Conservation (phyloP, 2,113 vertebrate species). For the Eretmochelys imbricata region DNA sequence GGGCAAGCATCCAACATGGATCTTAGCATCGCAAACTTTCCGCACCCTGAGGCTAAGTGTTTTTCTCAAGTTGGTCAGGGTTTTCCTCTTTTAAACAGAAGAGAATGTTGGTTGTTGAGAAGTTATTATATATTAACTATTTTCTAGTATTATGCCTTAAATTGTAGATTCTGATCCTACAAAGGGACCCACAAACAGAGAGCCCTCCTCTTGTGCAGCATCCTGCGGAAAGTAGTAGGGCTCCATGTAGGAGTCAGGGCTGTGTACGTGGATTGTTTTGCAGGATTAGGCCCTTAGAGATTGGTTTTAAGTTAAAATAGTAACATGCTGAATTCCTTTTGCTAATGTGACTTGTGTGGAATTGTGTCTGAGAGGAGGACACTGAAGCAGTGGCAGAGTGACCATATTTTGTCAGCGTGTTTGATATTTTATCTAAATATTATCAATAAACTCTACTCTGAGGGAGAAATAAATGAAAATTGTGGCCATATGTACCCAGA, state of each 20-base stretch:
- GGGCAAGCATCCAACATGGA: not conserved
- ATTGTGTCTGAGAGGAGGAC: constrained; percentile 43
- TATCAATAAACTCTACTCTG: not conserved
- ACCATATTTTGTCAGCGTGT: constrained; percentile 15
- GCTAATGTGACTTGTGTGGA: constrained; percentile 50
- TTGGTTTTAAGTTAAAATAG: constrained; percentile 69
- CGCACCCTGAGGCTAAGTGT: not conserved
- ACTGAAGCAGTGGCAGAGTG: not conserved
- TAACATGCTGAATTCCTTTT: constrained; percentile 61
- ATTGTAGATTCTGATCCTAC: not conserved
- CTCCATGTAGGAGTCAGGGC: not conserved
- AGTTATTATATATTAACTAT: not conserved
- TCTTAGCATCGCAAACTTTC: not conserved
- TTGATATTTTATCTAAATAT: constrained; percentile 11
- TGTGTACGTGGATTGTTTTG: constrained; percentile 46
- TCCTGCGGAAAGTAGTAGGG: not conserved
- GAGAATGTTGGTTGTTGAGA: not conserved
- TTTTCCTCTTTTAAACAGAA: not conserved
- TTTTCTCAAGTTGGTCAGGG: not conserved
- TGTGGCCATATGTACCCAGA: not conserved
- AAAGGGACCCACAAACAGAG: not conserved
- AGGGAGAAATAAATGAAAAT: not conserved
- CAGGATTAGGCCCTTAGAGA: constrained; percentile 35
- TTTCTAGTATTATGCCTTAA: not conserved
- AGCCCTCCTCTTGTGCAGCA: not conserved